Base-by-base conservation (phyloP, 1,140 invertebrate genomes). In the Drosophila paulistorum region DNA sequence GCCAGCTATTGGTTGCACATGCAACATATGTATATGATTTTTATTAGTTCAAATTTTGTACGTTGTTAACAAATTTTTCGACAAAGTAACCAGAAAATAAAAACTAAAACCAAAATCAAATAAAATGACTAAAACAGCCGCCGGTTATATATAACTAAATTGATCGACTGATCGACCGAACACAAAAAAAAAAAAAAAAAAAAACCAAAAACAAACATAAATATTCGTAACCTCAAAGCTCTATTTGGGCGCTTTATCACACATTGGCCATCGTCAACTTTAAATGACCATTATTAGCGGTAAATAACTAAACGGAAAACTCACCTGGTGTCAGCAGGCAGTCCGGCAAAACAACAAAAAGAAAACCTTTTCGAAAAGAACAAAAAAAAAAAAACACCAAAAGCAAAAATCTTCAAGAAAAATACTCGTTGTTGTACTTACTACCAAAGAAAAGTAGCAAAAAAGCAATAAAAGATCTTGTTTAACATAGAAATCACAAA, bases 201-300 rank as follows among this genome's bases (percentile, higher is more conserved):
- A 13, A 42, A n/a, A n/a, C n/a, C 4, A 48, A 48, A 48, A 48
- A 20, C 20, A 23, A 23, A 11, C 33, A 59, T 62, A 57, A 58
- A 37, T 51, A 37, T 62, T 51, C 59, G 45, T 23, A 39, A 58
- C 58, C 68, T 54, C 65, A 58, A 58, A 69, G 65, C 65, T 26
- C 58, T 60, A 39, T 55, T 17, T 51, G 39, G 62, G 64, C 71
- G 41, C 17, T 68, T 84, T 84, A 87, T 87, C 84, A 81, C 37
- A 67, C 66, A 74, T 81, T 84, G 80, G 84, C 76, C 81, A 87
- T 87, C 84, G 68, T 89, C 80, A 63, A 65, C 67, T 74, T 74
- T 41, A 90, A 90, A 90, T 90, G 79, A 90, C 82, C 82, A 86
- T 90, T 90, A 90, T 90, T 90, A 90, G 86, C 79, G 77, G 86